Evolutionary conservation across 2,888 invertebrate species (phyloP).

Genomic region (Pristionchus fissidentatus): DNA sequence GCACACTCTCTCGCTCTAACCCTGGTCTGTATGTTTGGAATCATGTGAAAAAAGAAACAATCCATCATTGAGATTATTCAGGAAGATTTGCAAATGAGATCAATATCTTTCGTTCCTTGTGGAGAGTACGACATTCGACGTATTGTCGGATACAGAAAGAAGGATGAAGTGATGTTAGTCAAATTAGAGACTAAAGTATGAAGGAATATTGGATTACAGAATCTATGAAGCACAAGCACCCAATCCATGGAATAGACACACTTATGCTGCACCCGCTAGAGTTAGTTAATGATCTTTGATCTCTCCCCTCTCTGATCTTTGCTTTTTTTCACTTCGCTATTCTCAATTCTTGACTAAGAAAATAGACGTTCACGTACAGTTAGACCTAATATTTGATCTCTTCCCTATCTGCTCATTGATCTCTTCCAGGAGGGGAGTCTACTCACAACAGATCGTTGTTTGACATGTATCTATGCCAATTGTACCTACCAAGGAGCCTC

Average conservation of each 20-base stretch:
- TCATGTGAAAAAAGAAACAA: not conserved
- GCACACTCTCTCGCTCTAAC: not conserved
- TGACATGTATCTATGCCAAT: not conserved
- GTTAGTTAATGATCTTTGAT: not conserved
- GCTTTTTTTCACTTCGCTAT: not conserved
- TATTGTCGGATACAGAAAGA: not conserved
- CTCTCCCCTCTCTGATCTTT: too few species aligned
- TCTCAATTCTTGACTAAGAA: not conserved
- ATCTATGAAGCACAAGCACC: conserved; percentile 3
- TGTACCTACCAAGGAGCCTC: not conserved
- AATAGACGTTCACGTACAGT: not conserved
- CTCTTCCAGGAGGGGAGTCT: not conserved
- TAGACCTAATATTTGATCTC: too few species aligned
- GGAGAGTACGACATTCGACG: not conserved
- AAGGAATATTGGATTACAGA: not conserved
- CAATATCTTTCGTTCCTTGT: not conserved
- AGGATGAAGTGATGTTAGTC: not conserved
- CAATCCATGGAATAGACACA: not conserved
- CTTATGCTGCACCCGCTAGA: not conserved
- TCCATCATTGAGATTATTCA: not conserved
- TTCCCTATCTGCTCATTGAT: too few species aligned
- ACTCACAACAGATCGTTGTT: not conserved
- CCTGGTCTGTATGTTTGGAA: too few species aligned
- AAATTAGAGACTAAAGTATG: not conserved
- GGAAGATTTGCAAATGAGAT: not conserved